phyloP scores from a whole-genome alignment of 2,888 invertebrate genomes.

The Geophilus truncorum region DNA sequence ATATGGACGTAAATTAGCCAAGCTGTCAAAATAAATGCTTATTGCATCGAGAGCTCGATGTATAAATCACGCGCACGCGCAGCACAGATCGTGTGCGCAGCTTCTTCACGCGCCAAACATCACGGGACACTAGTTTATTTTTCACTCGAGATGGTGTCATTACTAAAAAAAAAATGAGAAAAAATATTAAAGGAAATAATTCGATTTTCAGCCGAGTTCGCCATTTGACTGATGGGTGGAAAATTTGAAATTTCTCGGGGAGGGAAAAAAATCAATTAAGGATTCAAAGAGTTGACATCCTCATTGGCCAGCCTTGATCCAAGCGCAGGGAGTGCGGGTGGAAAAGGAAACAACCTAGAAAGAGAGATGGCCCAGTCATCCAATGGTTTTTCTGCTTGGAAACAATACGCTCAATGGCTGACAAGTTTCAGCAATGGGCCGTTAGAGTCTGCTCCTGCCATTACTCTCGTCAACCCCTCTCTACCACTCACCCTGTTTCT shows the following conservation, averaged over 20 bases:
- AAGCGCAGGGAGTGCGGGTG: not conserved
- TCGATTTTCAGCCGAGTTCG: not conserved
- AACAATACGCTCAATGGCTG: not conserved
- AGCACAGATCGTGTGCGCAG: not conserved
- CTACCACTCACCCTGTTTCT: slow-evolving; percentile 1
- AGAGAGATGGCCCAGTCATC: not conserved
- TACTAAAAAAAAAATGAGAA: not conserved
- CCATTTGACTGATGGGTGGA: not conserved
- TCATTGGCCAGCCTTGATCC: not conserved
- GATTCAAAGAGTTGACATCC: not conserved
- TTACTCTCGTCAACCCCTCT: slow-evolving; percentile 22
- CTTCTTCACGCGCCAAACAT: slow-evolving; percentile 9
- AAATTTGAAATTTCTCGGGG: not conserved
- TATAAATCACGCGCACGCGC: slow-evolving; percentile 32
- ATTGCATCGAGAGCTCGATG: slow-evolving; percentile 32
- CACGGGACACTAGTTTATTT: not conserved
- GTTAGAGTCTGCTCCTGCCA: slow-evolving; percentile 7
- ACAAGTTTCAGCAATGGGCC: not conserved
- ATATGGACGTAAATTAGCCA: slow-evolving; percentile 35
- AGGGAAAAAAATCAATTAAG: not conserved
- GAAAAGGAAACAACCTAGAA: not conserved
- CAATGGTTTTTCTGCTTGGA: not conserved
- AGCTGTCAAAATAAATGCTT: slow-evolving; percentile 34
- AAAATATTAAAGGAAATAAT: not conserved
- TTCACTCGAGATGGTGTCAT: not conserved